Evolutionary conservation across 2,113 vertebrate species (phyloP), one percentile per base, ranked within the genome.

Genomic region (Verasper variegatus): DNA sequence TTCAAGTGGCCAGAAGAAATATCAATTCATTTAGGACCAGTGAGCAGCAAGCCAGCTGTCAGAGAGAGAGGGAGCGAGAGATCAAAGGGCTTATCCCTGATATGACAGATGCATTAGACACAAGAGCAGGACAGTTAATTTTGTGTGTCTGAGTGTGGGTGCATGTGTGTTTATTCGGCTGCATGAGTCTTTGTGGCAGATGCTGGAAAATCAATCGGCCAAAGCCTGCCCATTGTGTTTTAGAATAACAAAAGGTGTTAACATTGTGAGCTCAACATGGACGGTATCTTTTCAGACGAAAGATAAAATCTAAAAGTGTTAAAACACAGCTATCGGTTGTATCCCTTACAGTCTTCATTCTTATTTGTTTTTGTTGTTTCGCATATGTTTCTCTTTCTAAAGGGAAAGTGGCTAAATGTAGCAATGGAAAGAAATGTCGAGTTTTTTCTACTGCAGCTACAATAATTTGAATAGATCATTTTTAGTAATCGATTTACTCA

Each of bases 1-100:
- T 91, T 92, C 91, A 93, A 91, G 92, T 91, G 91, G 89, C 90
- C 92, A 92, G 92, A 93, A 93, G 87, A 92, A 93, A 93, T 91
- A 88, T 87, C 83, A 92, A 91, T 92, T 91, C 88, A 90, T 92
- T 91, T 88, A 88, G 90, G 91, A 88, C 87, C 89, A 89, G 87
- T 91, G 90, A 92, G 86, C 90, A 91, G 86, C 87, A 61, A 90
- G 85, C 82, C 83, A 70, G 85, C 89, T 93, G 91, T 93, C 89
- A 92, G 81, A 76, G 49, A 73, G 74, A 71, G 69, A 63, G 65
- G 60, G 78, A 81, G 87, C 80, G 84, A 76, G 81, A 86, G 84
- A 87, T 88, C 85, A 87, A 88, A 60, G 88, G 88, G 80, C 82
- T 85, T 75, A 80, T 66, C 85, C 82, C 82, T 58, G 76, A 87